Conservation (phyloP, 2,113 vertebrate genomes). For the Pipra filicauda region DNA sequence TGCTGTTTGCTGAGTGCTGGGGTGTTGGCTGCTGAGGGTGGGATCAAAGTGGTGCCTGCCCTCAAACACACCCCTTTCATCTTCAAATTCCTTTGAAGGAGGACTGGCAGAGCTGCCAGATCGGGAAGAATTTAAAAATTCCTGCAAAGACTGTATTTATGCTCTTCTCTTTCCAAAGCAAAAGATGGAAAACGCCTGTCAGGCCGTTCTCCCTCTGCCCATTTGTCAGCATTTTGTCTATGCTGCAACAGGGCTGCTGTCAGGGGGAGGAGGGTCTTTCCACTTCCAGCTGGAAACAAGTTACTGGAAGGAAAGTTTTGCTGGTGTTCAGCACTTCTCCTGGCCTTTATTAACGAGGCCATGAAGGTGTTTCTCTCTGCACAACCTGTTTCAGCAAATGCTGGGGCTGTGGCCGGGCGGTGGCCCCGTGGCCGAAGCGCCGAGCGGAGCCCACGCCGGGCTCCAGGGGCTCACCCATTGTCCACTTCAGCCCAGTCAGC, state of each 20-base stretch:
- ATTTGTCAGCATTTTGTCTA: constrained; percentile 13
- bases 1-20: background rate
- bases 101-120: background rate
- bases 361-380: background rate
- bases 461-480: constrained; percentile 39
- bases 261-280: background rate
- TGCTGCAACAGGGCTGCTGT: background rate
- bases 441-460: background rate
- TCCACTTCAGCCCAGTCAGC: constrained; percentile 48
- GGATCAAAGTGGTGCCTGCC: constrained; percentile 35
- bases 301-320: constrained; percentile 5
- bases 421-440: background rate
- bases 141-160: background rate
- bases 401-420: background rate
- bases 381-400: background rate
- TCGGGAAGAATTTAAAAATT: background rate
- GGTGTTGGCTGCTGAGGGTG: constrained; percentile 35
- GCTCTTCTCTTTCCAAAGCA: background rate
- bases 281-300: background rate
- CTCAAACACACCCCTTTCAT: constrained; percentile 49
- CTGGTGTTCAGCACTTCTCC: background rate
- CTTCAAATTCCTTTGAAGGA: constrained; percentile 26
- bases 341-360: background rate
- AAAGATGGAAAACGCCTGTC: background rate
- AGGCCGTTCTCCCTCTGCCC: background rate